Evolutionary conservation across 2,888 invertebrate species (phyloP).

Genomic region (Andrena dorsata): DNA sequence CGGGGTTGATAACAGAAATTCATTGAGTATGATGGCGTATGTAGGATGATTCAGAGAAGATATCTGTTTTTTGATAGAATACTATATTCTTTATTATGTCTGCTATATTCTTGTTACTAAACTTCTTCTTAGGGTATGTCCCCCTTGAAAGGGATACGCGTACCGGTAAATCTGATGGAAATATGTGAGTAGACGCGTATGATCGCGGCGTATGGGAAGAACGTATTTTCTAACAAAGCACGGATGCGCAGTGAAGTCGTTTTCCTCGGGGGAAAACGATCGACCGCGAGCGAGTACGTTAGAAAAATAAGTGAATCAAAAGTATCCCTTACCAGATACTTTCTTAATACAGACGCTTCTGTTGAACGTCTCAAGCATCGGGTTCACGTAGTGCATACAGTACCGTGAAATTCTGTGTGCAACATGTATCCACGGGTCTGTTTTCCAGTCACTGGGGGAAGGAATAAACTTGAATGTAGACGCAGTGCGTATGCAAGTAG

Average conservation of each 20-base stretch:
- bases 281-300: neutral
- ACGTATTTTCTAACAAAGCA: constrained; percentile 19
- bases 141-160: neutral
- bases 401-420: constrained; percentile 1
- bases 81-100: no score
- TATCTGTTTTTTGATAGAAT: no score
- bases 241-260: constrained; percentile 16
- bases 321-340: neutral
- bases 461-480: neutral
- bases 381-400: neutral
- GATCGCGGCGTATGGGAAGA: neutral
- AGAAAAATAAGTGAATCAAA: constrained; percentile 7
- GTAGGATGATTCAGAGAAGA: no score
- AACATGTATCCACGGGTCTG: neutral
- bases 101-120: no score
- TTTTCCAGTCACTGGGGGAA: neutral
- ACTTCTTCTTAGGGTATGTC: no score
- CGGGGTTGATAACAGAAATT: constrained; percentile 6
- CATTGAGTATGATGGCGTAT: no score
- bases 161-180: constrained; percentile 14
- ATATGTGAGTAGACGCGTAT: constrained; percentile 1
- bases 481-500: neutral
- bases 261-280: constrained; percentile 7
- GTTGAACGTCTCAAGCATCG: neutral
- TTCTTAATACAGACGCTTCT: constrained; percentile 9